Evolutionary conservation across 2,797 vertebrate genomes (phyloP), one percentile per base, ranked within the genome.

Genomic region (Oryzias dopingdopingensis): DNA sequence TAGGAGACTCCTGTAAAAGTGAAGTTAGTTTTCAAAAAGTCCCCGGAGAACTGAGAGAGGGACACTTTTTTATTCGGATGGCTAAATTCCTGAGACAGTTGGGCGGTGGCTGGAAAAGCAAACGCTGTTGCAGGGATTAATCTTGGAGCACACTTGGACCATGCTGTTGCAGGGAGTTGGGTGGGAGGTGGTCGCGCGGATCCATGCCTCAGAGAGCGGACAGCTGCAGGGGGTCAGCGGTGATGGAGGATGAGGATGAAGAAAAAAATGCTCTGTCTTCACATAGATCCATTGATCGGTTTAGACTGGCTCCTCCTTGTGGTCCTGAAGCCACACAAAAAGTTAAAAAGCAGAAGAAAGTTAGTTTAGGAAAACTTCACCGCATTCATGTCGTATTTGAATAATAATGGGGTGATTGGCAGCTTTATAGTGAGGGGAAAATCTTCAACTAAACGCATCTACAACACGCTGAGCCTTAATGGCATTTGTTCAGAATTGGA

Each of bases 271-370:
- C 23, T 48, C 72, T 58, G 41, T 80, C 74, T 77, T 82, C 85
- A 80, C 73, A 62, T 83, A 72, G 15, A 82, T 88, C 87, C 90
- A 87, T 87, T 68, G 78, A 76, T 79, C 23, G 49, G 12, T 24
- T 62, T 16, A 57, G 60, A 44, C 45, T 22, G 47, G 43, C 45
- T 61, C 66, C 72, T 55, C 59, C 23, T 58, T 72, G 64, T 79
- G 71, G 77, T 82, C 82, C 87, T 87, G 70, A 13, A 26, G 44
- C 29, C 51, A 62, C 51, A 61, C 60, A 78, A 41, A 18, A 65
- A 10, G 12, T 13, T 26, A 49, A n/a, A 43, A 56, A 61, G 79
- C 66, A 14, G 45, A 47, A 37, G 32, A 37, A 37, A 37, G 32
- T 37, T 37, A 37, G 32, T 37, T 26, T 7, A 26, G 26, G 5